phyloP scores from a whole-genome alignment of 2,113 vertebrate species.

The Andinoacara biseriatus region DNA sequence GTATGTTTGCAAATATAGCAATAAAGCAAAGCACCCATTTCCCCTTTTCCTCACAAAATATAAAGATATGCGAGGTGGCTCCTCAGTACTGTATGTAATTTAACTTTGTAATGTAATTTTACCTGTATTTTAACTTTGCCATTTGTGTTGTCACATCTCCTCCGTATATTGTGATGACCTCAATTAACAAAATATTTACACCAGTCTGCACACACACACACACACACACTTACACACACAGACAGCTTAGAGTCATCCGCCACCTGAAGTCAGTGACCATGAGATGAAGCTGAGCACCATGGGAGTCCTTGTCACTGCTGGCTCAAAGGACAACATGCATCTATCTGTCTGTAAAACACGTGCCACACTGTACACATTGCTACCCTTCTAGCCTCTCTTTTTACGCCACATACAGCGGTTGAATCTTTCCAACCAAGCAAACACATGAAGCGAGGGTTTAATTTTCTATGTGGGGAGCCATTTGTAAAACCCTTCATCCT shows the following conservation, averaged over 20 bases:
- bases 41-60: background rate
- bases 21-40: background rate
- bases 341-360: slow-evolving; percentile 14
- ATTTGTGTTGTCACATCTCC: slow-evolving; percentile 29
- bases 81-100: background rate
- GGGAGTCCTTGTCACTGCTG: slow-evolving; percentile 26
- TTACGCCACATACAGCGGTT: background rate
- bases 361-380: background rate
- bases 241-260: background rate
- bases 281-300: slow-evolving; percentile 36
- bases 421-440: background rate
- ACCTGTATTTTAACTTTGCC: slow-evolving; percentile 15
- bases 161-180: slow-evolving; percentile 16
- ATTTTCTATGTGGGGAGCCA: slow-evolving; percentile 20
- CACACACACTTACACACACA: background rate
- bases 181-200: slow-evolving; percentile 30
- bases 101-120: too few relatives aligned
- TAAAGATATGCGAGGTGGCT: background rate
- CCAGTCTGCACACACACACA: background rate
- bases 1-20: background rate
- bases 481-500: slow-evolving; percentile 38
- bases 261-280: slow-evolving; percentile 32
- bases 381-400: background rate
- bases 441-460: slow-evolving; percentile 6
- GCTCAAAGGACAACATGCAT: slow-evolving; percentile 45